These are phyloP conservation scores for Lordiphosa stackelbergi DNA, from an alignment of 1,140 invertebrate genomes.

Conservation along the genomic window DNA sequence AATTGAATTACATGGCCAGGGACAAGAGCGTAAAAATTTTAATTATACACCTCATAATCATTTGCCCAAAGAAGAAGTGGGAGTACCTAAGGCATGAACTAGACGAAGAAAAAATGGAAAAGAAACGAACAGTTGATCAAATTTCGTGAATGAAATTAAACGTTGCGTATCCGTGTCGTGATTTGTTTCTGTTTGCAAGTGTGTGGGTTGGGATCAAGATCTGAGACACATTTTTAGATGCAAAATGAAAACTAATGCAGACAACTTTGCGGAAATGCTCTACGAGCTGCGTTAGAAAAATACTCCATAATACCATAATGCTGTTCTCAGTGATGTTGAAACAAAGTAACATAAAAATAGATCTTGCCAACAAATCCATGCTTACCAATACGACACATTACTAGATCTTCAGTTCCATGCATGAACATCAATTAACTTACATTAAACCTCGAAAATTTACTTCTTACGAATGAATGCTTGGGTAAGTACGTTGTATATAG, in stretches of 20 bases:
- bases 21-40: conserved; percentile 74
- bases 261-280: conserved; percentile 50
- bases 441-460: too few species aligned
- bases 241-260: conserved; percentile 44
- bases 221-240: conserved; percentile 22
- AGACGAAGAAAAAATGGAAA: conserved; percentile 15
- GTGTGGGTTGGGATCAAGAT: conserved; percentile 36
- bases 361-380: too few species aligned
- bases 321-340: background rate
- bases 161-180: conserved; percentile 40
- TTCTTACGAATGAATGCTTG: too few species aligned
- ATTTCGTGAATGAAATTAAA: conserved; percentile 44
- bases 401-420: too few species aligned
- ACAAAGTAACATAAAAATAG: too few species aligned
- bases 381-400: too few species aligned
- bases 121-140: conserved; percentile 45
- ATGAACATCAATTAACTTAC: too few species aligned
- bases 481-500: too few species aligned
- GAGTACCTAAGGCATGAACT: conserved; percentile 6
- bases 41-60: conserved; percentile 77
- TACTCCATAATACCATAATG: conserved; percentile 8
- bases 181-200: conserved; percentile 4
- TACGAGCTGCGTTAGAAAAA: background rate
- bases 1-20: conserved; percentile 69
- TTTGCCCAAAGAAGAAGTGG: conserved; percentile 35